Percentiles rank a stretch among this genome's conserved stretches.
Conservation (phyloP, 2,113 vertebrate species). For the Trogon melanurus region DNA sequence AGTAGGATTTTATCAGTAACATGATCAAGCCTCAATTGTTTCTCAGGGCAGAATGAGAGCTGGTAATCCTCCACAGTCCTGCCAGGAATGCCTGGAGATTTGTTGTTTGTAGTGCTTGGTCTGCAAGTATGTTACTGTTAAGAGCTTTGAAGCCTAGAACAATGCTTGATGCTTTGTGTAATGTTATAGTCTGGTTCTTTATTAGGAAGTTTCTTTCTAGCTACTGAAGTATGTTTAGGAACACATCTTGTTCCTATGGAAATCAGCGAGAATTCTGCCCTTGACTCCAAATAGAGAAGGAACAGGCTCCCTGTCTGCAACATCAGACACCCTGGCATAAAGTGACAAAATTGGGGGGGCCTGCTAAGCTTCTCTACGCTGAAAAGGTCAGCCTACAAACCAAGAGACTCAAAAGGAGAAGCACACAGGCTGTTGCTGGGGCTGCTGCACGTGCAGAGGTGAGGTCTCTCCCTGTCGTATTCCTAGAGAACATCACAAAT, state of each 20-base stretch:
- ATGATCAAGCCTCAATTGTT: background rate
- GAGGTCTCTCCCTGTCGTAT: background rate
- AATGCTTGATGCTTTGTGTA: background rate
- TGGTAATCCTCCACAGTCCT: background rate
- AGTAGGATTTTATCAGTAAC: background rate
- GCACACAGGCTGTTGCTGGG: background rate
- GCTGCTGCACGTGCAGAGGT: background rate
- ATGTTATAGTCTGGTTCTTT: background rate
- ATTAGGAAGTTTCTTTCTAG: conserved; percentile 54
- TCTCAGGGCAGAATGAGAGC: background rate
- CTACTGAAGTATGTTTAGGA: conserved; percentile 57
- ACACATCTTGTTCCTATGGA: conserved; percentile 58
- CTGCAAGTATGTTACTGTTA: background rate
- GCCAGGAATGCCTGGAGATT: background rate
- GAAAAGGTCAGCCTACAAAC: conserved; percentile 16
- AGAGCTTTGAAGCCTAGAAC: background rate
- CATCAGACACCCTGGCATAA: background rate
- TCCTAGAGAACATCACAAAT: background rate
- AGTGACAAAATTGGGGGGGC: conserved; percentile 31
- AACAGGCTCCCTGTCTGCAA: conserved; percentile 19
- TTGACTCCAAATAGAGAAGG: conserved; percentile 13
- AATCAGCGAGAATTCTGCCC: conserved; percentile 44
- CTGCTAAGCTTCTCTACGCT: background rate
- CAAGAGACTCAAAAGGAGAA: background rate
- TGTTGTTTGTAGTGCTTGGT: background rate